These are phyloP conservation scores for Rhynchonema sp. DNA, from an alignment of 2,888 invertebrate genomes.

Conservation along the genomic window DNA sequence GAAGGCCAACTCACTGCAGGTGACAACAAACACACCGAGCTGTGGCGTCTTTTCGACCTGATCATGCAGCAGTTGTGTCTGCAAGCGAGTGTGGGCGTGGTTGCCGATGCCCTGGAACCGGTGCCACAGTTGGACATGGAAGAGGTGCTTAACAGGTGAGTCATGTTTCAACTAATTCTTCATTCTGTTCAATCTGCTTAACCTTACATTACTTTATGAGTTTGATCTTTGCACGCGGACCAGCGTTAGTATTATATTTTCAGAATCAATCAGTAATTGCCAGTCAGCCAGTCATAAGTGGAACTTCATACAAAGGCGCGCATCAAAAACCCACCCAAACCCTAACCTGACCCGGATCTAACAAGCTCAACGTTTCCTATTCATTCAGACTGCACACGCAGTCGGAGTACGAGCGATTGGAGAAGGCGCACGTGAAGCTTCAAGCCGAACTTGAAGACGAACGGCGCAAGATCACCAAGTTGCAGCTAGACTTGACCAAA, in stretches of 20 bases:
- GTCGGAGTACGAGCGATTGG: slow-evolving; percentile 18
- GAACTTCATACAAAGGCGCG: too few relatives aligned
- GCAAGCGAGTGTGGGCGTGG: slow-evolving; percentile 16
- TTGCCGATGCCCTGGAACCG: slow-evolving; percentile 12
- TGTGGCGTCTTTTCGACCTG: slow-evolving; percentile 81
- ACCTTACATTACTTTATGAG: too few relatives aligned
- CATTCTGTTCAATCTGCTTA: too few relatives aligned
- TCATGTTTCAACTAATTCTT: neutral
- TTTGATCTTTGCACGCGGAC: too few relatives aligned
- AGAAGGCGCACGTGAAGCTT: slow-evolving; percentile 8
- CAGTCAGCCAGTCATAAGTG: too few relatives aligned
- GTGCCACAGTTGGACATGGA: slow-evolving; percentile 18
- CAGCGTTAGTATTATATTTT: too few relatives aligned
- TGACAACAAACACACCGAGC: slow-evolving; percentile 67
- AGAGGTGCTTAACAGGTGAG: slow-evolving; percentile 13
- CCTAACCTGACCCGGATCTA: too few relatives aligned
- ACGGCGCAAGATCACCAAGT: slow-evolving; percentile 13
- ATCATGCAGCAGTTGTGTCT: slow-evolving; percentile 79
- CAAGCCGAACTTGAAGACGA: slow-evolving; percentile 15
- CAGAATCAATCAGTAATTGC: too few relatives aligned
- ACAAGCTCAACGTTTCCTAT: too few relatives aligned
- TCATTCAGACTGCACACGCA: slow-evolving; percentile 18
- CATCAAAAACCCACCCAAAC: too few relatives aligned
- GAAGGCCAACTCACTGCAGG: too few relatives aligned
- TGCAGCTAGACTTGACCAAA: slow-evolving; percentile 20